Base-by-base conservation (phyloP, 64 coral and sea anemone genomes). In the Porites australiensis region DNA sequence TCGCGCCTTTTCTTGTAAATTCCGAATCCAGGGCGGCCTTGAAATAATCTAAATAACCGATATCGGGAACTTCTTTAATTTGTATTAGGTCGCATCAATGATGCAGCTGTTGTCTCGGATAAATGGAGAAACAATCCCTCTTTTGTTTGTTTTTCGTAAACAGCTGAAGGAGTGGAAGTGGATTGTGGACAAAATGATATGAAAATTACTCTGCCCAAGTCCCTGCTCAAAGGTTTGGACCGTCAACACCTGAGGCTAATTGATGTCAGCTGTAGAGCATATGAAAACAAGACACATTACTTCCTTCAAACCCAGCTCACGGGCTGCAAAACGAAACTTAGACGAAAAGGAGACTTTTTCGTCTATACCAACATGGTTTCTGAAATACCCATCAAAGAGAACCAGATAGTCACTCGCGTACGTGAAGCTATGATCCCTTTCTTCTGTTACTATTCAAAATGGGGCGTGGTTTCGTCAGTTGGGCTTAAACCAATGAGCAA, bases 361-460 rank as follows among this genome's bases (percentile, higher is more conserved):
- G 77, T 97, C 10, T 97, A 97, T 83, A 94, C 92, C 47, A 97
- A 97, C 83, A 97, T 94, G 91, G 95, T 94, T 16, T 50, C 59
- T 13, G 82, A 93, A 49, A 87, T 64, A 11, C 64, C 78, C 37
- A 2, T 75, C 37, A 7, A 54, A 51, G 72, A 64, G 8, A 20
- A 84, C 14, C 61, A 84, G 47, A 86, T 87, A 21, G 54, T 93
- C 15, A 87, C 83, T 11, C 82, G 91, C 13, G n/a, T 87, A 13
- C 75, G 60, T 13, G 60, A 93, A 1, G 50, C 50, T 65, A 79
- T 50, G 83, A 85, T 93, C 14, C 91, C 91, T 10, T 93, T 87
- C 75, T 50, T 62, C 5, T 93, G 91, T 44, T 93, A n/a, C n/a
- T 93, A 93, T 44, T 75, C 91, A 3, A 79, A 70, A 37, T 83